Conservation (phyloP, 2,888 invertebrate species). For the Chelonus formosanus region DNA sequence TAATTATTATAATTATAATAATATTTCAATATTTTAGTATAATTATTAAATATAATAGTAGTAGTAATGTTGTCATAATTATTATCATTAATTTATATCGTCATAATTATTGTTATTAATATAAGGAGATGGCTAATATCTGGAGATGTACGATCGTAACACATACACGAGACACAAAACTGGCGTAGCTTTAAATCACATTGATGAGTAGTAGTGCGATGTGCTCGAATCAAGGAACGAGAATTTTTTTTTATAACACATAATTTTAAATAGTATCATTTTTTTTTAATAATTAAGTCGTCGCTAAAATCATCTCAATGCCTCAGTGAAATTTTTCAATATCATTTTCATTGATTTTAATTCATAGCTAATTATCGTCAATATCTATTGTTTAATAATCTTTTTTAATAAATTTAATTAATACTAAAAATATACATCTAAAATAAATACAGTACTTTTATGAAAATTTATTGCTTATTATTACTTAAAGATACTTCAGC, state of each 20-base stretch:
- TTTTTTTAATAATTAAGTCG: too few species aligned
- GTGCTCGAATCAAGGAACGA: slow-evolving; percentile 40
- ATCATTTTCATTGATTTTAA: too few species aligned
- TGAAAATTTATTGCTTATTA: too few species aligned
- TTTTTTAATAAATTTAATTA: too few species aligned
- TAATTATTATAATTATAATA: slow-evolving; percentile 37
- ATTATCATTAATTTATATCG: slow-evolving; percentile 36
- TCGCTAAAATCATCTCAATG: too few species aligned
- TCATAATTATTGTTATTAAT: slow-evolving; percentile 39
- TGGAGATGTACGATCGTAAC: slow-evolving; percentile 54
- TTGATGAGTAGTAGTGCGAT: slow-evolving; percentile 54
- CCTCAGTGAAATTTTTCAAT: too few species aligned
- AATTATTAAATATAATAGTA: slow-evolving; percentile 37
- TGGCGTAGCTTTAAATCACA: slow-evolving; percentile 60
- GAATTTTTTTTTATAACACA: slow-evolving; percentile 10
- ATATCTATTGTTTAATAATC: too few species aligned
- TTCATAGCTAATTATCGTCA: too few species aligned
- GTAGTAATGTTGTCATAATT: slow-evolving; percentile 38
- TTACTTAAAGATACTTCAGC: too few species aligned
- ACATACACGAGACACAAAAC: slow-evolving; percentile 61
- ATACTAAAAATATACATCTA: too few species aligned
- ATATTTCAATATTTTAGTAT: slow-evolving; percentile 27
- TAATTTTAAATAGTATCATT: neutral
- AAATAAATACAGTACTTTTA: too few species aligned
- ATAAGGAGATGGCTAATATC: slow-evolving; percentile 49